These are phyloP conservation scores for Procambarus virginalis DNA, from an alignment of 1,140 invertebrate species.

Conservation along the genomic window DNA sequence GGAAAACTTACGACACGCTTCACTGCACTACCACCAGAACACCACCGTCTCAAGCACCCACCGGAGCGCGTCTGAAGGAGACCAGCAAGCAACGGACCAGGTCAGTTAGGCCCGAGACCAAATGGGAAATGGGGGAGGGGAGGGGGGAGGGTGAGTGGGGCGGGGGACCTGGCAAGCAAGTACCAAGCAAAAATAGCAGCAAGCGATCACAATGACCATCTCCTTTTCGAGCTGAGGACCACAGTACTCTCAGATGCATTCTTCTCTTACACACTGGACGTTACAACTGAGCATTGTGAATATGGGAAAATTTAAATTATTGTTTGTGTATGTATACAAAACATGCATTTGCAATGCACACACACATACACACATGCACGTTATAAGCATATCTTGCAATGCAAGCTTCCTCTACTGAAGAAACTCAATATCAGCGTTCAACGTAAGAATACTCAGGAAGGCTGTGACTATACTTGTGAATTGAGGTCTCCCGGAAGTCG, in stretches of 20 bases:
- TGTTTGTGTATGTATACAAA: neutral
- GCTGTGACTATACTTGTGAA: no score
- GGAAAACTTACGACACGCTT: constrained; percentile 14
- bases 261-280: neutral
- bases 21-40: constrained; percentile 42
- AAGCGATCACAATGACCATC: constrained; percentile 1
- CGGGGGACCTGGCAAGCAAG: neutral
- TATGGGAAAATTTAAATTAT: neutral
- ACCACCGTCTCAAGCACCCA: constrained; percentile 46
- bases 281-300: neutral
- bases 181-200: neutral
- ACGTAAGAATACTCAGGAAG: no score
- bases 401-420: no score
- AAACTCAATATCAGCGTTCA: no score
- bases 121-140: neutral
- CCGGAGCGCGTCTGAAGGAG: constrained; percentile 44
- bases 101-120: neutral
- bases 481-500: no score
- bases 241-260: neutral
- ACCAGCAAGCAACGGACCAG: neutral
- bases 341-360: no score
- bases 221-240: neutral
- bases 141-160: neutral
- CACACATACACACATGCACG: no score
- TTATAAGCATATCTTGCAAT: no score